Conservation (phyloP, 37 sponge, comb jelly and placozoan species). For the Aphrocallistes beatrix region DNA sequence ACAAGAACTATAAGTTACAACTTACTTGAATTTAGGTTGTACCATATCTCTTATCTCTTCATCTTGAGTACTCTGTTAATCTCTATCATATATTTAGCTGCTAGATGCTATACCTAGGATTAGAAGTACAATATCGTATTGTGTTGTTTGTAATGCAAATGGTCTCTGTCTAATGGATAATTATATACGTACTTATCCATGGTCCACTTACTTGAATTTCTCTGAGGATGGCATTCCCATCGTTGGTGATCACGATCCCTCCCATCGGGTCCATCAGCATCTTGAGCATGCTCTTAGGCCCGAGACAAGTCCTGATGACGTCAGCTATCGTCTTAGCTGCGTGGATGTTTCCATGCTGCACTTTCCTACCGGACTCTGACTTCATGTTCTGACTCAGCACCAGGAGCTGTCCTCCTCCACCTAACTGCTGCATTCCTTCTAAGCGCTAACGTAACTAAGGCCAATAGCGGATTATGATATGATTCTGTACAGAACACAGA, state of each 20-base stretch:
- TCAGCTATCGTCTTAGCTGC: constrained; percentile 94
- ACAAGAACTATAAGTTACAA: no score
- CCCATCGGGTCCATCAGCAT: constrained; percentile 99
- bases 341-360: constrained; percentile 83
- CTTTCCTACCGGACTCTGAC: constrained; percentile 78
- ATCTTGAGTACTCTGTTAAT: constrained; percentile 93
- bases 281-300: constrained; percentile 95
- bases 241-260: constrained; percentile 99
- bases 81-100: constrained; percentile 97
- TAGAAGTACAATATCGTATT: no score
- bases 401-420: neutral
- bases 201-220: constrained; percentile 45
- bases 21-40: no score
- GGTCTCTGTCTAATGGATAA: no score
- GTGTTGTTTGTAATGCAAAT: no score
- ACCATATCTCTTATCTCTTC: constrained; percentile 98
- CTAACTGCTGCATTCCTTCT: neutral
- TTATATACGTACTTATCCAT: no score
- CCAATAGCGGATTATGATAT: no score
- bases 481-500: no score
- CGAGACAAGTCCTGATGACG: constrained; percentile 87
- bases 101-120: constrained; percentile 92
- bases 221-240: constrained; percentile 96
- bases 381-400: constrained; percentile 45
- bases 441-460: no score